Evolutionary conservation across 2,797 vertebrate genomes (phyloP).

Genomic region (Muscicapa striata): DNA sequence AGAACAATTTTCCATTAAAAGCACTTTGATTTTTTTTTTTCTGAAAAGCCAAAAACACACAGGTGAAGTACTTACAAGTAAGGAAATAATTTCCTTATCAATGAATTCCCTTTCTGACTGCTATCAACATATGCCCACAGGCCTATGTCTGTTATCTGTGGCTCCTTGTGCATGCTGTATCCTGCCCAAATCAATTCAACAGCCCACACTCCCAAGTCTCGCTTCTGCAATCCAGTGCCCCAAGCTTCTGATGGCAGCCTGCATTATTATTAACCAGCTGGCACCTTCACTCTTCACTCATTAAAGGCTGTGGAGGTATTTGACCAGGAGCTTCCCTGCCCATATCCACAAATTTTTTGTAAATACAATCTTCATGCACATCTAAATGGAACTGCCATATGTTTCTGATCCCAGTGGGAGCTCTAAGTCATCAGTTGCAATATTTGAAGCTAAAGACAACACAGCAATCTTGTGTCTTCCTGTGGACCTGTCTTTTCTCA

Average conservation of each 20-base stretch:
- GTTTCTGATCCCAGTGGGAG: background rate
- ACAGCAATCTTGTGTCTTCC: background rate
- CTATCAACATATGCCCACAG: background rate
- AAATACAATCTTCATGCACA: background rate
- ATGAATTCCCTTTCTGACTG: background rate
- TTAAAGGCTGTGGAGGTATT: background rate
- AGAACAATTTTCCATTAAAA: background rate
- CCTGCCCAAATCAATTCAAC: background rate
- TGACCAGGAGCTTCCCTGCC: background rate
- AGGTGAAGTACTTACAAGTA: background rate
- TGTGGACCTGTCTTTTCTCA: background rate
- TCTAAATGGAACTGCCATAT: background rate
- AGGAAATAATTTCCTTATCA: background rate
- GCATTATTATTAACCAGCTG: background rate
- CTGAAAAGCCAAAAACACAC: background rate
- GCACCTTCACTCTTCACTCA: background rate
- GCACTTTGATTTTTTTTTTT: background rate
- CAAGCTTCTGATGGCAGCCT: background rate
- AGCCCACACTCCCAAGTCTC: background rate
- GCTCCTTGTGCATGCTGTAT: background rate
- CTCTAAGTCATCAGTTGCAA: background rate
- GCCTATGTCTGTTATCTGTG: background rate
- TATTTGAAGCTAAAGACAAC: background rate
- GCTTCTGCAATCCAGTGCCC: background rate
- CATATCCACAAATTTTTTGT: background rate